Evolutionary conservation across 2,797 vertebrate genomes (phyloP).

Genomic region (Phrynocephalus vlangalii): DNA sequence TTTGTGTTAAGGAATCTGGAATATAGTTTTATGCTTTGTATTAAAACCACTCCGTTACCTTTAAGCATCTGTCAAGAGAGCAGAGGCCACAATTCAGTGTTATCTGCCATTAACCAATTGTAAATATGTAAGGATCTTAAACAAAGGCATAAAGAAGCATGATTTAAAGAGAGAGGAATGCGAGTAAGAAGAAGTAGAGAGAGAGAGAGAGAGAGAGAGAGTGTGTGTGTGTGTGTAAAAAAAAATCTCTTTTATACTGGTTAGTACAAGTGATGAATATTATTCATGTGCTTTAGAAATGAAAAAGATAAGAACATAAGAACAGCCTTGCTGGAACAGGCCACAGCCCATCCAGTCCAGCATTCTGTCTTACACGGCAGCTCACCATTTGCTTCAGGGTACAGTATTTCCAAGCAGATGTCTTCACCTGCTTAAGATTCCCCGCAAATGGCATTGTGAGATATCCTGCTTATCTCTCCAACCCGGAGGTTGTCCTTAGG

Average conservation of each 20-base stretch:
- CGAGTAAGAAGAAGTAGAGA: no score
- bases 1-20: background rate
- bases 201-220: background rate
- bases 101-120: background rate
- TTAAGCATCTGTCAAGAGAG: background rate
- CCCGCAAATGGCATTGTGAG: no score
- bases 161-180: no score
- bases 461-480: no score
- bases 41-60: background rate
- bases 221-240: background rate
- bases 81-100: background rate
- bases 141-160: background rate
- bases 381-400: no score
- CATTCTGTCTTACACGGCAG: no score
- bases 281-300: background rate
- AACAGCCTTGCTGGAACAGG: no score
- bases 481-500: no score
- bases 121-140: background rate
- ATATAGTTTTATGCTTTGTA: background rate
- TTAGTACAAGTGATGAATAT: background rate
- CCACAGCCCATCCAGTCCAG: no score
- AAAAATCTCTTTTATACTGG: background rate
- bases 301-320: background rate
- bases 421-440: no score
- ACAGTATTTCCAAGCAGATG: no score